phyloP scores from a whole-genome alignment of 2,888 invertebrate genomes.

The Diabrotica balteata region DNA sequence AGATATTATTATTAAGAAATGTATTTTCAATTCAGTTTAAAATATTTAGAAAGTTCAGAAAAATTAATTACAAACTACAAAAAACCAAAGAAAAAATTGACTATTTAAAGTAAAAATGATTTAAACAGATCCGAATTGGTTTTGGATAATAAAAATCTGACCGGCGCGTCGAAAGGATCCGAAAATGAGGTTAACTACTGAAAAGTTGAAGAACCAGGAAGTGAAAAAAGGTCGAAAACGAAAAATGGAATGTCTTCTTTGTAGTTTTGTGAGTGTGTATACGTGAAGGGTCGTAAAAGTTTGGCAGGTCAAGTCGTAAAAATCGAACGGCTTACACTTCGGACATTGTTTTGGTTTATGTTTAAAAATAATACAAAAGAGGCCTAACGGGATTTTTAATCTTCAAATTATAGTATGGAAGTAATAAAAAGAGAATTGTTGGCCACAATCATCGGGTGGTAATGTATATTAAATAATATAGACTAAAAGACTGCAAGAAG shows the following conservation, averaged over 20 bases:
- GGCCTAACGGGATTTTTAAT: slow-evolving; percentile 4
- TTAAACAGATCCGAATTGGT: too few relatives aligned
- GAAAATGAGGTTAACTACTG: slow-evolving; percentile 7
- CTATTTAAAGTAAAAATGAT: too few relatives aligned
- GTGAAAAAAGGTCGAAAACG: slow-evolving; percentile 26
- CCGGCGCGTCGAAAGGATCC: neutral
- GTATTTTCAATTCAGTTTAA: too few relatives aligned
- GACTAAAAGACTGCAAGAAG: too few relatives aligned
- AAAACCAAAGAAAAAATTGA: too few relatives aligned
- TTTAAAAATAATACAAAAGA: slow-evolving; percentile 33
- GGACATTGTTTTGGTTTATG: slow-evolving; percentile 37
- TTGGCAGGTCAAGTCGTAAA: slow-evolving; percentile 43
- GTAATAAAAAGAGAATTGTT: slow-evolving; percentile 1
- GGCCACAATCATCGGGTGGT: too few relatives aligned
- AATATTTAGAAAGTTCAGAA: too few relatives aligned
- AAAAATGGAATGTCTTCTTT: slow-evolving; percentile 26
- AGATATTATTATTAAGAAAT: too few relatives aligned
- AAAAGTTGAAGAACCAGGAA: slow-evolving; percentile 29
- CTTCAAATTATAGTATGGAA: slow-evolving; percentile 11
- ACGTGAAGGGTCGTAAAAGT: slow-evolving; percentile 39
- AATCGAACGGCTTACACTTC: slow-evolving; percentile 31
- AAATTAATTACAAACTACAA: too few relatives aligned
- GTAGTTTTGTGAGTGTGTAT: slow-evolving; percentile 9
- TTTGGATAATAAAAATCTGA: too few relatives aligned
- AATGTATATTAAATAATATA: too few relatives aligned